A percentile compares a stretch with the other conserved stretches of the same genome.
phyloP scores from a whole-genome alignment of 2,797 vertebrate genomes.

The Leptatherina wallacei region DNA sequence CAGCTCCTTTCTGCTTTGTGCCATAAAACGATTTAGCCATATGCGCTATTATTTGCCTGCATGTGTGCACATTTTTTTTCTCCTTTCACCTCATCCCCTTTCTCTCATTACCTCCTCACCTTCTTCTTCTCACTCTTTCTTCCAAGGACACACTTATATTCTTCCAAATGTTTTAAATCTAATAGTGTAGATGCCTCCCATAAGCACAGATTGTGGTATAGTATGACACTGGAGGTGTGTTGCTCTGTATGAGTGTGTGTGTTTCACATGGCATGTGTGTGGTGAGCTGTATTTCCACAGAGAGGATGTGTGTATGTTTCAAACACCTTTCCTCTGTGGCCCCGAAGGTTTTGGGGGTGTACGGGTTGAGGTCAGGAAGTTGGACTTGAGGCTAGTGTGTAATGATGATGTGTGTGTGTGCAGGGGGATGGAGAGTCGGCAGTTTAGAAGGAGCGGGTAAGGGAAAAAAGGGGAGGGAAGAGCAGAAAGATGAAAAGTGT shows the following conservation, averaged over 20 bases:
- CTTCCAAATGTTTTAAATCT: slow-evolving; percentile 63
- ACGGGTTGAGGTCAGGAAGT: slow-evolving; percentile 60
- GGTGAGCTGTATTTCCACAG: slow-evolving; percentile 50
- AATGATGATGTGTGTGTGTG: slow-evolving; percentile 22
- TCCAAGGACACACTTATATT: slow-evolving; percentile 56
- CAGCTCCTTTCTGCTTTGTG: slow-evolving; percentile 14
- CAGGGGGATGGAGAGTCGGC: slow-evolving; percentile 25
- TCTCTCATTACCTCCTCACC: slow-evolving; percentile 37
- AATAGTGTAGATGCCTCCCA: slow-evolving; percentile 56
- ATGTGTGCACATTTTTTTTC: slow-evolving; percentile 19
- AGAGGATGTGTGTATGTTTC: slow-evolving; percentile 71
- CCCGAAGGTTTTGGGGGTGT: slow-evolving; percentile 54
- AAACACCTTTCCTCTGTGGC: slow-evolving; percentile 70
- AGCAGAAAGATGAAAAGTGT: slow-evolving; percentile 32
- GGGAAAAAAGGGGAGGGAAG: slow-evolving; percentile 45
- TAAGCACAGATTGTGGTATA: slow-evolving; percentile 56
- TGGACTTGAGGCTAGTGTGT: slow-evolving; percentile 29
- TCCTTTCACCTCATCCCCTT: slow-evolving; percentile 32
- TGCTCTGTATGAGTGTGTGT: slow-evolving; percentile 22
- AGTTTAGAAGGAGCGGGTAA: slow-evolving; percentile 33
- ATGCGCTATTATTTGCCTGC: slow-evolving; percentile 17
- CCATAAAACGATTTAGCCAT: neutral
- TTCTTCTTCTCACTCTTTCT: slow-evolving; percentile 35
- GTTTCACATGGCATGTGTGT: slow-evolving; percentile 26
- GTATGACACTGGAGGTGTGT: slow-evolving; percentile 66